Percentiles rank a stretch among this genome's conserved stretches.
These are phyloP conservation scores for Caiman crocodilus DNA, from an alignment of 2,797 vertebrate species.

Conservation along the genomic window DNA sequence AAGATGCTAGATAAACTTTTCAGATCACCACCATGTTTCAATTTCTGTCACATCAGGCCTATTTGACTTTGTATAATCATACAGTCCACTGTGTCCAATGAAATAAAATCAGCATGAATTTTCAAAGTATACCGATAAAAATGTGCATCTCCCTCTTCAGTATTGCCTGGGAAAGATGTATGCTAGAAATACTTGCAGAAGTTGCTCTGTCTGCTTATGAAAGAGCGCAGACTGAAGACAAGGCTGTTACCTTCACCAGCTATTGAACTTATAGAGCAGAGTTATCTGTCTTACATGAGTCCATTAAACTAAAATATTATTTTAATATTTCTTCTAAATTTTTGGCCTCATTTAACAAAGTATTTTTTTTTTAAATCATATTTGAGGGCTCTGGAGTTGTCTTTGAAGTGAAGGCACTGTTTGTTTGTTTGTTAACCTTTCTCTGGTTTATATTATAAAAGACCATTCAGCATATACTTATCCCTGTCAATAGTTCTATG, in stretches of 20 bases:
- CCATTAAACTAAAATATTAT: not conserved
- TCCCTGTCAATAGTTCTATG: not conserved
- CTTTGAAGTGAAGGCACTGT: not conserved
- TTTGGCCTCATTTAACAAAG: too few species aligned
- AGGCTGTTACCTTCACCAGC: not conserved
- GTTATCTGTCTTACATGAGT: not conserved
- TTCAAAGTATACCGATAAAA: conserved; percentile 48
- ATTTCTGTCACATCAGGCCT: conserved; percentile 38
- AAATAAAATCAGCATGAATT: conserved; percentile 55
- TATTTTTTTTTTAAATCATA: not conserved
- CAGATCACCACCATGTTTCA: conserved; percentile 8
- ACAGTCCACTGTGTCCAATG: conserved; percentile 42
- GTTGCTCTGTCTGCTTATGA: conserved; percentile 14
- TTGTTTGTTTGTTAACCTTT: not conserved
- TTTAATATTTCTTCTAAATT: too few species aligned
- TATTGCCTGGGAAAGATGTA: not conserved
- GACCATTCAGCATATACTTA: not conserved
- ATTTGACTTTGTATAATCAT: conserved; percentile 49
- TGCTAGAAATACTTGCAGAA: not conserved
- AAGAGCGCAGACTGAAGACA: not conserved
- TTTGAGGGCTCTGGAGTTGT: accelerated
- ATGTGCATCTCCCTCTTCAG: not conserved
- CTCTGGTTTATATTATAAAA: too few species aligned
- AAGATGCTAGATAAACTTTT: conserved; percentile 40
- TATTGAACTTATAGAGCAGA: not conserved